These are phyloP conservation scores for Metellina segmentata DNA, from an alignment of 2,888 invertebrate genomes.

Conservation along the genomic window DNA sequence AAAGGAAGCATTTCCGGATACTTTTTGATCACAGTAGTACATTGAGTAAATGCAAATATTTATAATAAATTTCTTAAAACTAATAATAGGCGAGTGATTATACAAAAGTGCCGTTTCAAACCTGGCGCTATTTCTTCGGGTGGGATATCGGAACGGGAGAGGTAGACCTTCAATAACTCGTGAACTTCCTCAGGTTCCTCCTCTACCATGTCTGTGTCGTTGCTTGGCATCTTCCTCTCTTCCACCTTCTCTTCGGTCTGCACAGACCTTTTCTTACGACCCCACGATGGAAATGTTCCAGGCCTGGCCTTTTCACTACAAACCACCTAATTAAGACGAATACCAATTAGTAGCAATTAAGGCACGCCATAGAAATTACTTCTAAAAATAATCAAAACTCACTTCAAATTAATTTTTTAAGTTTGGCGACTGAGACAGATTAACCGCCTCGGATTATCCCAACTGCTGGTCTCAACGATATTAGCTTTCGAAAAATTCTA, in stretches of 20 bases:
- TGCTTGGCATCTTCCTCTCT: background rate
- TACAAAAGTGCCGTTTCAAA: background rate
- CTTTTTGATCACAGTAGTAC: too few species aligned
- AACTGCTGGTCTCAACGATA: too few species aligned
- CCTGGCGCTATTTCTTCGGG: slow-evolving; percentile 63
- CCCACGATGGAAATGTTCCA: slow-evolving; percentile 78
- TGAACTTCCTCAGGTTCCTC: slow-evolving; percentile 78
- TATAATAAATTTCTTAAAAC: too few species aligned
- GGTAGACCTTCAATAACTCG: slow-evolving; percentile 78
- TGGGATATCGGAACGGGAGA: slow-evolving; percentile 78
- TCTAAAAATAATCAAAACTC: too few species aligned
- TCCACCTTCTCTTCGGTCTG: background rate
- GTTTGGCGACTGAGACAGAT: too few species aligned
- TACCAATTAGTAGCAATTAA: background rate
- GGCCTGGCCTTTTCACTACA: slow-evolving; percentile 78
- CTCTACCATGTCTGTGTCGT: slow-evolving; percentile 32
- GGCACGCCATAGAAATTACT: too few species aligned
- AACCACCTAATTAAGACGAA: slow-evolving; percentile 74
- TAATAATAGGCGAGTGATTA: too few species aligned
- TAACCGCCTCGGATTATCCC: too few species aligned
- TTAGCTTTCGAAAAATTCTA: too few species aligned
- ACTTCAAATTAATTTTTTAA: too few species aligned
- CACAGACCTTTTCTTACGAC: slow-evolving; percentile 75
- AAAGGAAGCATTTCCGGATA: too few species aligned
- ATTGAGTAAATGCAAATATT: too few species aligned